Evolutionary conservation across 2,888 invertebrate genomes (phyloP).

Genomic region (Heterodera filipjevi): DNA sequence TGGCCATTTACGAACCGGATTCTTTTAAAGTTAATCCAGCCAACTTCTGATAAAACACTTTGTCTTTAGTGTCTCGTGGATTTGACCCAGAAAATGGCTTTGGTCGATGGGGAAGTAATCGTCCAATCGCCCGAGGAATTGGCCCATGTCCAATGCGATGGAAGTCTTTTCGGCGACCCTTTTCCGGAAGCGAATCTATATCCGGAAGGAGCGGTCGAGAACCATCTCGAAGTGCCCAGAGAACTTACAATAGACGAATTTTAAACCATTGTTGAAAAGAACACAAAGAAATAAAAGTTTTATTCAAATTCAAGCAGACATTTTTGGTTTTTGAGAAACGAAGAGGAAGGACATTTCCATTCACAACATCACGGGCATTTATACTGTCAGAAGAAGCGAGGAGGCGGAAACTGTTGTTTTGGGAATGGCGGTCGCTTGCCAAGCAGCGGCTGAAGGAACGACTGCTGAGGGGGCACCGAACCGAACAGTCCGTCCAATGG

Average conservation of each 20-base stretch:
- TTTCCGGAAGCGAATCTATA: slow-evolving; percentile 49
- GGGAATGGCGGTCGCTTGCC: slow-evolving; percentile 1
- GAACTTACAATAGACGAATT: slow-evolving; percentile 56
- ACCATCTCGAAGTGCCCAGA: slow-evolving; percentile 55
- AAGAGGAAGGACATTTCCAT: not conserved
- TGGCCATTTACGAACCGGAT: slow-evolving; percentile 63
- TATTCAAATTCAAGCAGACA: slow-evolving; percentile 3
- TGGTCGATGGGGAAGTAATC: slow-evolving; percentile 51
- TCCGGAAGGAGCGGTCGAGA: slow-evolving; percentile 51
- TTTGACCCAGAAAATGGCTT: slow-evolving; percentile 54
- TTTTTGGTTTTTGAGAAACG: not conserved
- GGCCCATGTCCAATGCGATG: slow-evolving; percentile 45
- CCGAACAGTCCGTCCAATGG: slow-evolving; percentile 11
- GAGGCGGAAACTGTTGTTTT: slow-evolving; percentile 25
- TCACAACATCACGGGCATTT: slow-evolving; percentile 5
- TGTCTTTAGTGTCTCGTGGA: slow-evolving; percentile 54
- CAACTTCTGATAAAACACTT: not conserved
- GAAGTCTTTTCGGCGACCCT: slow-evolving; percentile 50
- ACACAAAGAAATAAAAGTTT: not conserved
- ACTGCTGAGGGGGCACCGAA: not conserved
- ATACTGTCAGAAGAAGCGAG: slow-evolving; percentile 3
- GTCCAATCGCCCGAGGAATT: slow-evolving; percentile 48
- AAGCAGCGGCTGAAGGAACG: not conserved
- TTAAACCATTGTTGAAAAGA: slow-evolving; percentile 36
- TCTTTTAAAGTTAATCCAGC: slow-evolving; percentile 55